Percentiles rank a stretch among this genome's conserved stretches.
Evolutionary conservation across 1,140 invertebrate species (phyloP).

Genomic region (Pissodes strobi): DNA sequence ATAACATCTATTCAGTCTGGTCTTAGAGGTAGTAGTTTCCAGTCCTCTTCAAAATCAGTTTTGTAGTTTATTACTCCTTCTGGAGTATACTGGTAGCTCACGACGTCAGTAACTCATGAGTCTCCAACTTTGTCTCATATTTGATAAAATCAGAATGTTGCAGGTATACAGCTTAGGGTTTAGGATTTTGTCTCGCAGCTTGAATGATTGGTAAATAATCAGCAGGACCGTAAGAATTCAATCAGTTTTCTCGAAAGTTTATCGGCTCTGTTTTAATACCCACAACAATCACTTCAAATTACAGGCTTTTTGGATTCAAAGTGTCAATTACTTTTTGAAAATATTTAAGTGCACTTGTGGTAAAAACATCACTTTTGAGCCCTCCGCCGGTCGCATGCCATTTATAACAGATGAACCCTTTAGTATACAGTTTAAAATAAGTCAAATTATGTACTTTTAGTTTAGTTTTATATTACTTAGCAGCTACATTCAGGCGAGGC

Average conservation of each 20-base stretch:
- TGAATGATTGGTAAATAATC: constrained; percentile 23
- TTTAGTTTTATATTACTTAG: constrained; percentile 51
- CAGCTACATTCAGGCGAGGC: constrained; percentile 45
- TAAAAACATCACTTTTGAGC: constrained; percentile 19
- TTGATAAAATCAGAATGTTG: constrained; percentile 3
- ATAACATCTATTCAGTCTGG: constrained; percentile 35
- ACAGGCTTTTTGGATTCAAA: constrained; percentile 9
- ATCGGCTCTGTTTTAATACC: constrained; percentile 39
- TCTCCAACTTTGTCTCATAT: constrained; percentile 14
- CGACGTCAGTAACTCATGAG: constrained; percentile 2
- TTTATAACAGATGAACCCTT: constrained; percentile 44
- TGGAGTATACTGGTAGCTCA: constrained; percentile 11
- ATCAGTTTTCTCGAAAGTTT: constrained; percentile 41
- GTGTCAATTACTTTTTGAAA: constrained; percentile 5
- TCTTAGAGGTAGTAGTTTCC: constrained; percentile 8
- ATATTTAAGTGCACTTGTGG: constrained; percentile 21
- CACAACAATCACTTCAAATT: constrained; percentile 31
- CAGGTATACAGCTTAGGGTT: constrained; percentile 5
- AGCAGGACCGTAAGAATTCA: constrained; percentile 20
- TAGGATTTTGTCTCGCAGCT: constrained; percentile 17
- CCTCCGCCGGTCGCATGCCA: constrained; percentile 41
- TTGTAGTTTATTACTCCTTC: constrained; percentile 21
- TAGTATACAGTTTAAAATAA: constrained; percentile 39
- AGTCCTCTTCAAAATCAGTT: constrained; percentile 14
- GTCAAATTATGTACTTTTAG: constrained; percentile 50